Evolutionary conservation across 2,797 vertebrate species (phyloP).

Genomic region (Notoglanidium macrostoma): DNA sequence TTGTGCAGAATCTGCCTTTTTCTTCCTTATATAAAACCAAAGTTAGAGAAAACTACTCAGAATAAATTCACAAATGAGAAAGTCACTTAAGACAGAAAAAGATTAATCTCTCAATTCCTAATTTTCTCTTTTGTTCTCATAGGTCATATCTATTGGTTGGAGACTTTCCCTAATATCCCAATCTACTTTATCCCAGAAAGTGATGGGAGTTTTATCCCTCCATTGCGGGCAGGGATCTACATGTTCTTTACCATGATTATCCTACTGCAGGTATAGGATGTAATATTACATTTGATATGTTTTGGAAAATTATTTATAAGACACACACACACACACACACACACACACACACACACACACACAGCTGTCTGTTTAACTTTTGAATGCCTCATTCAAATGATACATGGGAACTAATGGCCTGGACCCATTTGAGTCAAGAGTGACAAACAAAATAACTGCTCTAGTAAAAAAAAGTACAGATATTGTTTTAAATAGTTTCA

Average conservation of each 20-base stretch:
- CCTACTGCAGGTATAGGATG: conserved; percentile 84
- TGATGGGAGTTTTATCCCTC: conserved; percentile 70
- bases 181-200: conserved; percentile 81
- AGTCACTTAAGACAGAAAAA: conserved; percentile 48
- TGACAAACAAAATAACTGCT: not conserved
- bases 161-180: conserved; percentile 72
- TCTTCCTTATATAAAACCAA: conserved; percentile 15
- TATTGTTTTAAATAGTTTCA: conserved; percentile 21
- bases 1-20: conserved; percentile 34
- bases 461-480: not conserved
- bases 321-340: not conserved
- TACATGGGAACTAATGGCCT: conserved; percentile 1
- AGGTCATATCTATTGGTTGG: conserved; percentile 87
- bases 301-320: not conserved
- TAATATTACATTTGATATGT: not conserved
- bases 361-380: not conserved
- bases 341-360: not conserved
- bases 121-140: conserved; percentile 58
- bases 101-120: conserved; percentile 39
- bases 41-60: conserved; percentile 23
- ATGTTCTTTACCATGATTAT: conserved; percentile 97
- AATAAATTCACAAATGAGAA: conserved; percentile 40
- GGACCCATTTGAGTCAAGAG: not conserved
- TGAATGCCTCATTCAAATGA: conserved; percentile 2
- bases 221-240: conserved; percentile 81